Base-by-base conservation (phyloP, 2,113 vertebrate species). In the Callipepla californica region DNA sequence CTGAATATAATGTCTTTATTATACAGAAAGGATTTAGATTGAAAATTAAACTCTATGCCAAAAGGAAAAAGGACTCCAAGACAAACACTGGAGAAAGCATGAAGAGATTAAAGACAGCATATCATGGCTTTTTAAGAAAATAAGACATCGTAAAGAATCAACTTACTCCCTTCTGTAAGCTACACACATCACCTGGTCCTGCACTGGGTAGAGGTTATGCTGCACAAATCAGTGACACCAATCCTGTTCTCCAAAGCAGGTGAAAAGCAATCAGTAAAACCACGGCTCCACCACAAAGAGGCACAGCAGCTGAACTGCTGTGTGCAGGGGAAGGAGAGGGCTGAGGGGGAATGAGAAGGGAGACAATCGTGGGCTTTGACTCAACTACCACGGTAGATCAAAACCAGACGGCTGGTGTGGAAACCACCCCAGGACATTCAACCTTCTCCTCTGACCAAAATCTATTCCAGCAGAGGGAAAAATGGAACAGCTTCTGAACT, bases 281-380 rank as follows among this genome's bases (percentile, higher is more conserved):
- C 32, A 18, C n/a, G 67, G 40, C 45, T 92, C 50, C 48, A 75
- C 15, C 23, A 22, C 45, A 76, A 87, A 73, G n/a, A 87, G 17
- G 23, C 9, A 81, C 53, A 81, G 70, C 40, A 55, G 47, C 44
- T 76, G 51, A 79, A 69, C 25, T 40, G 55, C 40, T 18, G 42
- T 13, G 28, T 11, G 32, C 15, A 4, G 3, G 3, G 8, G 7
- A 7, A 32, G 23, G 19, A 19, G 34, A 55, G 38, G 70, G 58
- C 63, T 69, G 59, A 90, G 45, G 65, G 17, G 55, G 86, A 92
- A 80, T 48, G 32, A 84, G 40, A 87, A 84, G 28, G 80, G 57
- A 95, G n/a, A 89, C 91, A 91, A 62, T 22, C 69, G 92, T 58
- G 90, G 74, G 79, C 75, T 95, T 92, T 87, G 79, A 95, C 30